Conservation (phyloP, 2,888 invertebrate species). For the Corbicula japonica region DNA sequence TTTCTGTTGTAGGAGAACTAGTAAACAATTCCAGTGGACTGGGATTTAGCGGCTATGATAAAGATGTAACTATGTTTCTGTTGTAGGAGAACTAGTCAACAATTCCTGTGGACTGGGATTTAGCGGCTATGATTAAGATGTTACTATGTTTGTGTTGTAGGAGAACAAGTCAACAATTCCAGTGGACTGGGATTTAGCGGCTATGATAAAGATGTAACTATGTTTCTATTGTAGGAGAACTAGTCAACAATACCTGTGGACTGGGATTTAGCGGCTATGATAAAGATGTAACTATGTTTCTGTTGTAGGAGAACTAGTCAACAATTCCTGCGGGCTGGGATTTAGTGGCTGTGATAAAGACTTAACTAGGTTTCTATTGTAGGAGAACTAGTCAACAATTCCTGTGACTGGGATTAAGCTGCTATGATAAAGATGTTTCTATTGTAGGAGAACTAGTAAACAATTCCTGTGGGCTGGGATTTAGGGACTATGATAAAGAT, state of each 20-base stretch:
- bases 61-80: constrained; percentile 87
- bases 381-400: too few species aligned
- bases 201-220: constrained; percentile 90
- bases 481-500: constrained; percentile 91
- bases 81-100: too few species aligned
- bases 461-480: constrained; percentile 97
- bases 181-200: constrained; percentile 97
- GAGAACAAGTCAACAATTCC: constrained; percentile 98
- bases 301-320: constrained; percentile 91
- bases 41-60: constrained; percentile 94
- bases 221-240: too few species aligned
- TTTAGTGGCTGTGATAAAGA: too few species aligned
- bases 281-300: too few species aligned
- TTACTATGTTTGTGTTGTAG: too few species aligned
- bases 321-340: too few species aligned
- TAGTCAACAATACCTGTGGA: constrained; percentile 97
- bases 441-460: constrained; percentile 94
- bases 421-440: too few species aligned
- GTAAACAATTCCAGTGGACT: constrained; percentile 98
- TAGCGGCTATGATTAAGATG: too few species aligned
- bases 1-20: constrained; percentile 93
- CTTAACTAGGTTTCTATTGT: constrained; percentile 42
- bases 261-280: constrained; percentile 95
- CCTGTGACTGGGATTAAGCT: too few species aligned
- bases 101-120: too few species aligned